These are phyloP conservation scores for Heteractis magnifica DNA, from an alignment of 92 coral and sea anemone genomes.

Conservation along the genomic window DNA sequence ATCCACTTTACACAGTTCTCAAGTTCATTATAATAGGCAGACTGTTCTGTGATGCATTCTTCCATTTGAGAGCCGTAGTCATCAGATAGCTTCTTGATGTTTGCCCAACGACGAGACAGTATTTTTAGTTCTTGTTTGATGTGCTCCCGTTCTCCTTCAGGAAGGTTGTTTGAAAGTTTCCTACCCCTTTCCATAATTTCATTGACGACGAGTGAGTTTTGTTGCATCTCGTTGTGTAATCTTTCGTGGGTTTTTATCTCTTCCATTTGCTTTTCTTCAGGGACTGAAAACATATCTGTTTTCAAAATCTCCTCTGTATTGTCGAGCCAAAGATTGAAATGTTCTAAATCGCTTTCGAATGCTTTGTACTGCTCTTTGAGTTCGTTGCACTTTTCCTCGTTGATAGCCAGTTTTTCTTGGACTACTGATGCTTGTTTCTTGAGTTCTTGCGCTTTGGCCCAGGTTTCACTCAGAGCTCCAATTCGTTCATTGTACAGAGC, in stretches of 20 bases:
- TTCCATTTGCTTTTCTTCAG: constrained; percentile 86
- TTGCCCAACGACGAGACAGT: constrained; percentile 71
- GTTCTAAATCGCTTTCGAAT: constrained; percentile 50
- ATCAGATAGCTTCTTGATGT: constrained; percentile 66
- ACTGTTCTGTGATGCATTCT: constrained; percentile 85
- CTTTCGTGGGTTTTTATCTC: constrained; percentile 78
- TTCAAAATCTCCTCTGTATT: constrained; percentile 66
- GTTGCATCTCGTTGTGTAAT: constrained; percentile 69
- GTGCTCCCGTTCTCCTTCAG: constrained; percentile 49
- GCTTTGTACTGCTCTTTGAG: constrained; percentile 31
- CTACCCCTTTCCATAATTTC: constrained; percentile 54
- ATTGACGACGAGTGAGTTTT: constrained; percentile 56
- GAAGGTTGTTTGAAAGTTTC: constrained; percentile 37
- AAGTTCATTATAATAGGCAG: constrained; percentile 80
- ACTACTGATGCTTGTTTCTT: constrained; percentile 61
- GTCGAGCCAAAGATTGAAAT: constrained; percentile 72
- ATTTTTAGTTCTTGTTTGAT: constrained; percentile 51
- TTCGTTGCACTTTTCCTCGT: constrained; percentile 43
- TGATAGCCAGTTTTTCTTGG: constrained; percentile 42
- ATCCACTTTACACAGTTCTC: constrained; percentile 91
- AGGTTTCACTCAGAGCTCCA: constrained; percentile 58
- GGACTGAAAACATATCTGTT: constrained; percentile 82
- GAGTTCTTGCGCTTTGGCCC: constrained; percentile 65
- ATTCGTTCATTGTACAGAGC: constrained; percentile 61
- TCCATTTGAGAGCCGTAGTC: constrained; percentile 71